Percentiles rank a stretch among this genome's conserved stretches.
Evolutionary conservation across 2,113 vertebrate species (phyloP).

Genomic region (Coreoperca whiteheadi): DNA sequence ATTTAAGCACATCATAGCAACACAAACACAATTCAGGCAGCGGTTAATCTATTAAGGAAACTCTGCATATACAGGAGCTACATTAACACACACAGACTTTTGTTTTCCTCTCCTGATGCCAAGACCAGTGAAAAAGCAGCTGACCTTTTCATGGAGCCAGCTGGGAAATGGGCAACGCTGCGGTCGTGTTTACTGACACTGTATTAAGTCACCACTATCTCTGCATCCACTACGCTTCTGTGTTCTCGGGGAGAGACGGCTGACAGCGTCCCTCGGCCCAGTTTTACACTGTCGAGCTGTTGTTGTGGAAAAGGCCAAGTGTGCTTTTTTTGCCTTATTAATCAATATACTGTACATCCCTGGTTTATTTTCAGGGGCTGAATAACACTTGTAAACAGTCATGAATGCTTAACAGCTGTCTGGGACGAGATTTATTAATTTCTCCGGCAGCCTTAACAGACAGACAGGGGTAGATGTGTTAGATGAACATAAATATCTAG

Average conservation of each 20-base stretch:
- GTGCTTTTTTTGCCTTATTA: conserved; percentile 29
- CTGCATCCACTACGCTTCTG: conserved; percentile 16
- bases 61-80: not conserved
- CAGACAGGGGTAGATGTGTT: conserved; percentile 6
- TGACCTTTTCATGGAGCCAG: conserved; percentile 70
- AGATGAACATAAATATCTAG: conserved; percentile 26
- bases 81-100: not conserved
- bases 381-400: conserved; percentile 45
- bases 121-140: conserved; percentile 51
- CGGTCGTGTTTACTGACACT: conserved; percentile 59
- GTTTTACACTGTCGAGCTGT: conserved; percentile 10
- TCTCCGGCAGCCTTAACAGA: conserved; percentile 14
- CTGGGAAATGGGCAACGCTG: conserved; percentile 66
- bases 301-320: conserved; percentile 40
- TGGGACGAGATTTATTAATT: conserved; percentile 30
- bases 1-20: not conserved
- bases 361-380: conserved; percentile 51
- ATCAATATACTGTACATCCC: conserved; percentile 45
- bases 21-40: not conserved
- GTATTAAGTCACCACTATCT: conserved; percentile 48
- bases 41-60: not conserved
- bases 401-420: conserved; percentile 46
- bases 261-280: not conserved
- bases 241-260: conserved; percentile 7
- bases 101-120: conserved; percentile 40